phyloP scores from a whole-genome alignment of 2,888 invertebrate genomes.

The Ornithoptera priamus region DNA sequence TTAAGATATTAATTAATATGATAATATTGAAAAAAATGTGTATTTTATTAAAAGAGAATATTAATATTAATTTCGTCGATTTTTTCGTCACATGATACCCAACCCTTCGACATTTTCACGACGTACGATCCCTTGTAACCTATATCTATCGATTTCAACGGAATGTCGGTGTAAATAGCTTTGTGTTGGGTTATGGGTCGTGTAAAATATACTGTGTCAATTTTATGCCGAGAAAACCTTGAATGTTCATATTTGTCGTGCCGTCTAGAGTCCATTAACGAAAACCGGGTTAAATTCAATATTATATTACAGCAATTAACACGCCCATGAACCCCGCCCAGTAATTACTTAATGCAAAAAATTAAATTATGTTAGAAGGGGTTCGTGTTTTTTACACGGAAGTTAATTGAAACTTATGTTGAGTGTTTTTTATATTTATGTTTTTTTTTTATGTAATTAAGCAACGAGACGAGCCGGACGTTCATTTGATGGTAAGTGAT shows the following conservation, averaged over 20 bases:
- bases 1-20: background rate
- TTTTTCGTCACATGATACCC: background rate
- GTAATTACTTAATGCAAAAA: slow-evolving; percentile 3
- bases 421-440: background rate
- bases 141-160: background rate
- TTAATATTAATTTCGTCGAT: background rate
- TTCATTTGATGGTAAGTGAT: no score
- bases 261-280: slow-evolving; percentile 16
- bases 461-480: no score
- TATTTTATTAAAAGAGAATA: background rate
- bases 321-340: slow-evolving; percentile 1
- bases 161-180: background rate
- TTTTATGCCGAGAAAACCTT: slow-evolving; percentile 5
- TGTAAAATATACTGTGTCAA: slow-evolving; percentile 4
- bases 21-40: background rate
- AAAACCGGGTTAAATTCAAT: slow-evolving; percentile 20
- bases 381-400: background rate
- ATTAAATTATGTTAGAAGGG: background rate
- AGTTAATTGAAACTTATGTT: background rate
- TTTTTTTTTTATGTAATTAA: no score
- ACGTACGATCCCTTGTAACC: slow-evolving; percentile 1
- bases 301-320: slow-evolving; percentile 22
- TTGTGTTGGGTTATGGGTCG: background rate
- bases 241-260: slow-evolving; percentile 11
- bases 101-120: background rate